Evolutionary conservation across 92 coral and sea anemone species (phyloP), one percentile per base, ranked within the genome.

Genomic region (Muricea muricata): DNA sequence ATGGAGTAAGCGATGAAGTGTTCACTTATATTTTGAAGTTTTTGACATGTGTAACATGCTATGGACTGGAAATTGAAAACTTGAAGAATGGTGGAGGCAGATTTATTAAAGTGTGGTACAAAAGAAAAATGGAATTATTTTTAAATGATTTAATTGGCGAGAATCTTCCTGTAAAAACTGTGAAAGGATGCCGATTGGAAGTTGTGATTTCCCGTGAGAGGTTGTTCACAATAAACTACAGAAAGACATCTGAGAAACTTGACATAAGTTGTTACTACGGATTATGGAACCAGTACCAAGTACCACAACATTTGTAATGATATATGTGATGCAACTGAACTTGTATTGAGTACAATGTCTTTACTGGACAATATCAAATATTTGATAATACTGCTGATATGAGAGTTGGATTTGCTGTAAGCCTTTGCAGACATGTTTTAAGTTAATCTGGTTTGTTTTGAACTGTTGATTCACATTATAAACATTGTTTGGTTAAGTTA

Each of bases 1-100:
- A 90, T 90, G 82, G 93, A 84, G 58, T 90, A 75, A 73, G 90
- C 73, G 83, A 81, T 31, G 93, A 90, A 86, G 83, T 90, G 78
- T 90, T 90, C 73, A 71, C 26, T 65, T 86, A 67, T 79, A 68
- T 90, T 60, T 86, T 86, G 83, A 87, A 90, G 72, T 90, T 90
- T 61, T 70, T 90, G 11, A 90, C 93, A 57, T 86, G 93, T 90
- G 90, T 86, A 45, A 72, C 84, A 68, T 68, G 69, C 86, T 90
- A 90, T 81, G 87, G 93, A 78, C 56, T 86, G 63, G 90, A 90
- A 55, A 67, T 86, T 37, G 74, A 86, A 35, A 8, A 48, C 18
- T 48, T 48, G 56, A 73, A 81, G 39, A 56, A 65, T 85, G 85
- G 81, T 46, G 74, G 83, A 65, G 41, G 55, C 79, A 90, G 90